Evolutionary conservation across 2,888 invertebrate genomes (phyloP).

Genomic region (Cybosia mesomella): DNA sequence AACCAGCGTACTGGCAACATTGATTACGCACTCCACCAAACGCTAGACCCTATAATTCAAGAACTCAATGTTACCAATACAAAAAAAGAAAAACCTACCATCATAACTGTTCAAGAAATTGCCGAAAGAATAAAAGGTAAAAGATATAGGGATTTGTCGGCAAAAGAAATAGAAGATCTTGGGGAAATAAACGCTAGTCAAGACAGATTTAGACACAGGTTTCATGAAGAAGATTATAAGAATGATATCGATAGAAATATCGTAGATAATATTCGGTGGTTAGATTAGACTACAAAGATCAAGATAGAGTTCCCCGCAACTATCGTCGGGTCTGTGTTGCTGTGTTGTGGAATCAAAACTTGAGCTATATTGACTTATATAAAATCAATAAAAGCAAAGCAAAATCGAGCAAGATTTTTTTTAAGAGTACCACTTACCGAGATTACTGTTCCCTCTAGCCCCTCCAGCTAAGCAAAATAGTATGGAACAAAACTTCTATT

Average conservation of each 20-base stretch:
- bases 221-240: slow-evolving; percentile 71
- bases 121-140: slow-evolving; percentile 71
- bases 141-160: slow-evolving; percentile 70
- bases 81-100: slow-evolving; percentile 33
- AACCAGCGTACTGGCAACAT: slow-evolving; percentile 73
- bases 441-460: too few species aligned
- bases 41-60: slow-evolving; percentile 72
- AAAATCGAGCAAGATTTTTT: too few species aligned
- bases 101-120: slow-evolving; percentile 40
- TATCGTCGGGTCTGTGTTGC: too few species aligned
- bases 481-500: too few species aligned
- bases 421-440: too few species aligned
- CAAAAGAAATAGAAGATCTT: slow-evolving; percentile 68
- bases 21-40: slow-evolving; percentile 69
- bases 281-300: slow-evolving; percentile 63
- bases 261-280: slow-evolving; percentile 66
- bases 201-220: slow-evolving; percentile 74
- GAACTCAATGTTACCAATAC: slow-evolving; percentile 64
- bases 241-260: slow-evolving; percentile 62
- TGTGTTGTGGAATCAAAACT: too few species aligned
- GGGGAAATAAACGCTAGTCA: slow-evolving; percentile 71
- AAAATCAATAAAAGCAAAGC: too few species aligned
- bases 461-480: too few species aligned
- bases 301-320: neutral
- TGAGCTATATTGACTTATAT: too few species aligned